Evolutionary conservation across 2,113 vertebrate species (phyloP), one percentile per base, ranked within the genome.

Genomic region (Phyllostomus hastatus): DNA sequence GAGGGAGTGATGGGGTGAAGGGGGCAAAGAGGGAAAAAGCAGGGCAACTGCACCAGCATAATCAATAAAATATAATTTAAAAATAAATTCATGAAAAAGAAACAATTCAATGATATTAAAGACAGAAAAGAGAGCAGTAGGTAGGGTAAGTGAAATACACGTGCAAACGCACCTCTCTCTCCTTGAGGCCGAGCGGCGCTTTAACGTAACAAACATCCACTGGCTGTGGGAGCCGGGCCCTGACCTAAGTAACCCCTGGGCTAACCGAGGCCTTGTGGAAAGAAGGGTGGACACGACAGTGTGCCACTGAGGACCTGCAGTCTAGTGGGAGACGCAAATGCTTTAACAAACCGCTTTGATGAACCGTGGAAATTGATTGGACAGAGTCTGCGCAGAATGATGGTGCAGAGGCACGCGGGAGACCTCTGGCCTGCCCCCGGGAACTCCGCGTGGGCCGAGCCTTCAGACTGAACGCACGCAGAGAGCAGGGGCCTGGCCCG

Each of bases 381-480:
- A 26, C 7, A 31, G 38, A 48, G n/a, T 38, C 10, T 31, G 16
- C 19, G 33, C 4, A 24, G 19, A 16, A 26, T 41, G 46, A 66
- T 0, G 28, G 14, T 1, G 28, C 17, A 31, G 48, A 64, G 54
- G 12, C 14, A 24, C 3, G 4, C 2, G 14, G 46, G 19, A 81
- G 35, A 52, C 3, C n/a, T 59, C 8, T 2, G 24, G 70, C 7
- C 31, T 15, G 7, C 12, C 3, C 54, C 52, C 50, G 9, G 35
- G 31, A 5, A 2, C 16, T 46, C 0, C 1, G 3, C 24, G 7
- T 73, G 20, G 72, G 17, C 48, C 38, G 14, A 87, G 4, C 0
- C 20, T 83, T 52, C 66, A 70, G 73, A 61, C 7, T 8, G 14
- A 38, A 14, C 10, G 12, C 11, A 35, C 0, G 4, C 38, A 69